A percentile compares a stretch with the other conserved stretches of the same genome.
These are phyloP conservation scores for Sprattus sprattus DNA, from an alignment of 2,113 vertebrate species.

Conservation along the genomic window DNA sequence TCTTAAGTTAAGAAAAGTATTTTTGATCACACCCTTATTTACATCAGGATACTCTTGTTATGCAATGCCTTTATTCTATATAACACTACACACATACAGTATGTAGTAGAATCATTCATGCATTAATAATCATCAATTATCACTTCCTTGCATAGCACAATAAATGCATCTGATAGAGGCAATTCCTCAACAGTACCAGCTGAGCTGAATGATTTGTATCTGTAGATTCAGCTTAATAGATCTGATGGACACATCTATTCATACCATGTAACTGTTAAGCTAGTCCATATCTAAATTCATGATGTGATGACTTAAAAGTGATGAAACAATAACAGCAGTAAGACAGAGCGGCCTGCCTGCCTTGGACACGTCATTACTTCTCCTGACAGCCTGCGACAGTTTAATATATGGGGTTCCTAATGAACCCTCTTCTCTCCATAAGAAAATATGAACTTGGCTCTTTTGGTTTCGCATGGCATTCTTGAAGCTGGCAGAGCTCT, in stretches of 20 bases:
- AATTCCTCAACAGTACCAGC: background rate
- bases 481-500: background rate
- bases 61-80: background rate
- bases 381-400: background rate
- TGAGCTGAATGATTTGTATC: no score
- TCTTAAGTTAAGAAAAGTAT: background rate
- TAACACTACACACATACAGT: background rate
- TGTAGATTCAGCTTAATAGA: background rate
- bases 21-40: background rate
- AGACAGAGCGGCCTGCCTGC: background rate
- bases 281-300: background rate
- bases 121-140: background rate
- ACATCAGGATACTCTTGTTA: background rate
- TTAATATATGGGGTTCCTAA: conserved; percentile 19
- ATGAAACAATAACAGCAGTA: background rate
- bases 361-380: background rate
- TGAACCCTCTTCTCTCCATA: background rate
- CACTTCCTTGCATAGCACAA: no score
- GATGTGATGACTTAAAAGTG: background rate
- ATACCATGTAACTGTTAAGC: background rate
- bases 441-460: conserved; percentile 17
- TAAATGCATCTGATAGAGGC: no score
- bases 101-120: background rate
- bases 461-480: background rate
- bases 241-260: background rate